Percentiles rank a stretch among this genome's conserved stretches.
phyloP scores from a whole-genome alignment of 2,888 invertebrate genomes.

The Craniophora ligustri region DNA sequence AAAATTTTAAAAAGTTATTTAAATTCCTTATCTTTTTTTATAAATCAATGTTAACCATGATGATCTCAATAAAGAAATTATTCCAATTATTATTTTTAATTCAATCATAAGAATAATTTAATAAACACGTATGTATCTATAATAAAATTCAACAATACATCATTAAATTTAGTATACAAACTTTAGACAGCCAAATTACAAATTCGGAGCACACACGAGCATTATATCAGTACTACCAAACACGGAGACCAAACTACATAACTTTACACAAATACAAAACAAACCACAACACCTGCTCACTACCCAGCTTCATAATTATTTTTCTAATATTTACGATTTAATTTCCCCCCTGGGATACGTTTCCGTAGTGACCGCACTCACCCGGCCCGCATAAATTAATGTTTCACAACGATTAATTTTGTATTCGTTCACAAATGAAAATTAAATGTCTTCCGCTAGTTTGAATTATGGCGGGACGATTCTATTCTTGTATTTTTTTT shows the following conservation, averaged over 20 bases:
- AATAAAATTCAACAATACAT: too few relatives aligned
- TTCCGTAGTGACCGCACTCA: conserved; percentile 50
- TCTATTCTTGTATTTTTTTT: background rate
- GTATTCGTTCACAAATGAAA: conserved; percentile 54
- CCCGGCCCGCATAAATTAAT: conserved; percentile 58
- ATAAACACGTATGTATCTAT: too few relatives aligned
- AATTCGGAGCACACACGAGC: background rate
- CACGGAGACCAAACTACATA: background rate
- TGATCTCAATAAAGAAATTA: too few relatives aligned
- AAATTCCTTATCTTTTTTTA: too few relatives aligned
- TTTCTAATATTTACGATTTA: conserved; percentile 78
- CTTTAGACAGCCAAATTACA: background rate
- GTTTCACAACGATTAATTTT: conserved; percentile 57
- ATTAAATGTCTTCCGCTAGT: conserved; percentile 50
- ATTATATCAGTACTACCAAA: background rate
- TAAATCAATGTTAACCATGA: too few relatives aligned
- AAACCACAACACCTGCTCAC: conserved; percentile 1
- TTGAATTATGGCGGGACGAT: conserved; percentile 42
- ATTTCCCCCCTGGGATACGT: conserved; percentile 67
- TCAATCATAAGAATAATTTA: too few relatives aligned
- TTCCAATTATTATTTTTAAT: too few relatives aligned
- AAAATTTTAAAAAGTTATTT: too few relatives aligned
- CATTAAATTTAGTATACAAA: too few relatives aligned
- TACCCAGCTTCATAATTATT: conserved; percentile 52
- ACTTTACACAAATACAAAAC: background rate